Evolutionary conservation across 2,888 invertebrate genomes (phyloP).

Genomic region (Monochamus alternatus): DNA sequence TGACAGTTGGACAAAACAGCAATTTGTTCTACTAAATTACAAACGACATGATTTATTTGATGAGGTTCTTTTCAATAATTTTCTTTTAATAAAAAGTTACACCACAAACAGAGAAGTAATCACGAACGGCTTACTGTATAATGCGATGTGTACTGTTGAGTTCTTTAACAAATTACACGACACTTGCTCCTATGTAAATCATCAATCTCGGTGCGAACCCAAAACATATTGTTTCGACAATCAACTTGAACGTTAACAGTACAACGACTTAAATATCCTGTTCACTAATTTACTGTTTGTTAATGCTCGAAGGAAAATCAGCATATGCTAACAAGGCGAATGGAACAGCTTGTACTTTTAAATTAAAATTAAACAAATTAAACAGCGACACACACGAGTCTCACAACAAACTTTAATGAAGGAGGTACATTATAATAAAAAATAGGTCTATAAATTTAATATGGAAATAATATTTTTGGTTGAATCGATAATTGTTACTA

Average conservation of each 20-base stretch:
- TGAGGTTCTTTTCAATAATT: background rate
- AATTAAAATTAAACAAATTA: too few species aligned
- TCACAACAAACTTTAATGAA: too few species aligned
- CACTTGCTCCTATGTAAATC: background rate
- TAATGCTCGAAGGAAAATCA: background rate
- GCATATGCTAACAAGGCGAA: background rate
- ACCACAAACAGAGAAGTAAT: background rate
- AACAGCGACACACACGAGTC: too few species aligned
- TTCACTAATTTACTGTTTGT: background rate
- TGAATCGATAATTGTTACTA: too few species aligned
- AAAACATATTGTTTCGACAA: background rate
- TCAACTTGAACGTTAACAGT: background rate
- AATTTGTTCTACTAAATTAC: background rate
- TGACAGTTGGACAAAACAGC: too few species aligned
- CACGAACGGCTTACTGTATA: background rate
- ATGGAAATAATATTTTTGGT: too few species aligned
- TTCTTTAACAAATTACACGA: background rate
- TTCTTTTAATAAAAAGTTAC: background rate
- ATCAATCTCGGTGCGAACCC: background rate
- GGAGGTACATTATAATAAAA: too few species aligned
- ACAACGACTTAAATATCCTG: background rate
- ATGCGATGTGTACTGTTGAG: background rate
- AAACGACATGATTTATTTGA: background rate
- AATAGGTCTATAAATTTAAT: too few species aligned
- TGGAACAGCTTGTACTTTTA: too few species aligned